Percentiles rank a stretch among this genome's conserved stretches.
Evolutionary conservation across 2,113 vertebrate genomes (phyloP).

Genomic region (Beaufortia kweichowensis): DNA sequence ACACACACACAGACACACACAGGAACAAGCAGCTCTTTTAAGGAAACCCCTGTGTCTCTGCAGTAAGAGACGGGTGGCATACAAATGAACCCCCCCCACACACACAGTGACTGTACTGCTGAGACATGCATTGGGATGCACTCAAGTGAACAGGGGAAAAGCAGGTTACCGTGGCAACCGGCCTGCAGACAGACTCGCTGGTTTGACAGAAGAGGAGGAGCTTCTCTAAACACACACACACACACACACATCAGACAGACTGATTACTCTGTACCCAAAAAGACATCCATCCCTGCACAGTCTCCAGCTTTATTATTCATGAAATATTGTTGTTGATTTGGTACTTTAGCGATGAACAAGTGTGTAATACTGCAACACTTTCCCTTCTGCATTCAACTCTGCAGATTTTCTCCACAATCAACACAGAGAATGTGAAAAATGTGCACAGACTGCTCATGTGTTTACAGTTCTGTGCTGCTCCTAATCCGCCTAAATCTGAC

Average conservation of each 20-base stretch:
- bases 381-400: no score
- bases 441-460: no score
- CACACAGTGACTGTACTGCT: conserved; percentile 40
- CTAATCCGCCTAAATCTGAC: no score
- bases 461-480: no score
- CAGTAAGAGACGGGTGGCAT: conserved; percentile 51
- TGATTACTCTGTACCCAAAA: neutral
- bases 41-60: conserved; percentile 48
- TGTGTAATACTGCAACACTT: no score
- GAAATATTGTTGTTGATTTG: no score
- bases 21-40: conserved; percentile 49
- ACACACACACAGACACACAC: conserved; percentile 37
- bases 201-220: conserved; percentile 46
- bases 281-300: no score
- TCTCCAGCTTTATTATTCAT: no score
- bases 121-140: conserved; percentile 33
- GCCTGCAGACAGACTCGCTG: conserved; percentile 48
- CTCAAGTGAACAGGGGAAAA: conserved; percentile 33
- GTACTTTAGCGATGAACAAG: no score
- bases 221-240: neutral
- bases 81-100: conserved; percentile 51
- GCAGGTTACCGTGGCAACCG: conserved; percentile 60
- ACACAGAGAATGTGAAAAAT: no score
- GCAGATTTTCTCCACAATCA: no score
- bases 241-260: conserved; percentile 42